Conservation (phyloP, 2,888 invertebrate genomes). For the Kryphioiulus occultus region DNA sequence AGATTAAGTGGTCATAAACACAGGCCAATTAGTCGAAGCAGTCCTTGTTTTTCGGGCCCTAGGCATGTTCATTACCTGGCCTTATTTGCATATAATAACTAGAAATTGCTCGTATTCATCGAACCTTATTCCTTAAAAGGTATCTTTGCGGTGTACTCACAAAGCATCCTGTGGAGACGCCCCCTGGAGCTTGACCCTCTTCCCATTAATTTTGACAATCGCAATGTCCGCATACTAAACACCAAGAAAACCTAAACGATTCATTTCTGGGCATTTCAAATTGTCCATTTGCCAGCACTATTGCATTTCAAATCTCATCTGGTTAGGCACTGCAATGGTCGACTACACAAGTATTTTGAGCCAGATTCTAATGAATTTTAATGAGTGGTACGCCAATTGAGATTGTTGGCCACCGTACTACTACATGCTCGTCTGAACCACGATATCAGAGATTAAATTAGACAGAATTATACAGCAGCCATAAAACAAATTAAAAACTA, state of each 20-base stretch:
- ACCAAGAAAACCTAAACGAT: neutral
- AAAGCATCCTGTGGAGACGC: constrained; percentile 11
- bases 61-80: constrained; percentile 21
- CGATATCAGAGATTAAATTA: no score
- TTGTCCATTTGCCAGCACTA: neutral
- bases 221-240: neutral
- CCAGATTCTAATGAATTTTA: neutral
- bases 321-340: neutral
- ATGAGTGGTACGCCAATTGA: neutral
- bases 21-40: neutral
- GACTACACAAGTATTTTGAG: neutral
- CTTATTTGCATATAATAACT: constrained; percentile 27
- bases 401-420: no score
- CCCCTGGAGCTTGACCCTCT: constrained; percentile 29
- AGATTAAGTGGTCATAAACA: constrained; percentile 35
- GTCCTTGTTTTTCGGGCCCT: constrained; percentile 31
- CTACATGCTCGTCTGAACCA: no score
- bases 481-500: no score
- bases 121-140: neutral
- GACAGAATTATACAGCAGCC: no score
- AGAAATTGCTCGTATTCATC: constrained; percentile 29
- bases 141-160: neutral
- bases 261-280: neutral
- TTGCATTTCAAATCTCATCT: neutral
- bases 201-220: constrained; percentile 25